Evolutionary conservation across 2,113 vertebrate genomes (phyloP), one percentile per base, ranked within the genome.

Genomic region (Indri indri): DNA sequence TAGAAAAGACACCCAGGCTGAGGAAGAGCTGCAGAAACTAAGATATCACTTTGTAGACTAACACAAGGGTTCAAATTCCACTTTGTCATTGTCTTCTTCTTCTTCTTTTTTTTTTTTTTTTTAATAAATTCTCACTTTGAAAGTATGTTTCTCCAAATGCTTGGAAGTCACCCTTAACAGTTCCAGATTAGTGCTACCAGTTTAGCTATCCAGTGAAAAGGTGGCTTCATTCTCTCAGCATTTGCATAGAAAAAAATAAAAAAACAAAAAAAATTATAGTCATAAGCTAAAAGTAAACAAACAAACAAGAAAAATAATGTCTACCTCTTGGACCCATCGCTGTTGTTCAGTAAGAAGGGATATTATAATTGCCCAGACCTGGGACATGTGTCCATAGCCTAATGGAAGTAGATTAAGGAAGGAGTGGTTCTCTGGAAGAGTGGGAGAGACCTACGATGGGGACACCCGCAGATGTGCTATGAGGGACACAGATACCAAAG

Each of bases 241-340:
- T 73, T 32, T 70, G 13, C 5, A 54, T 88, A 71, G 66, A 14
- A 66, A 81, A 92, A 54, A 42, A 14, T 42, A 65, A 70, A 79
- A 96, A 74, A 27, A 74, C 2, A 6, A 34, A 74, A 30, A 34
- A 54, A 86, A 79, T 17, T 30, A 30, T 30, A 77, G 25, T 76
- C 47, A 47, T 47, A 57, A 81, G 8, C 12, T 96, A 70, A 88
- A 97, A 71, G 50, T 65, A 42, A 85, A 57, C 14, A 76, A 77
- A n/a, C 3, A 37, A 18, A 8, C 5, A 57, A 18, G 5, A 52
- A 45, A 93, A 84, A 8, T 42, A 82, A 17, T 61, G 30, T 74
- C 63, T 92, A 14, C 6, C 3, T 84, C 42, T 95, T 88, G 32
- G n/a, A 42, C 20, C 12, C 52, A 52, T 45, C n/a, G 34, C 25